These are phyloP conservation scores for Bombus picipes DNA, from an alignment of 1,140 invertebrate genomes.

Conservation along the genomic window DNA sequence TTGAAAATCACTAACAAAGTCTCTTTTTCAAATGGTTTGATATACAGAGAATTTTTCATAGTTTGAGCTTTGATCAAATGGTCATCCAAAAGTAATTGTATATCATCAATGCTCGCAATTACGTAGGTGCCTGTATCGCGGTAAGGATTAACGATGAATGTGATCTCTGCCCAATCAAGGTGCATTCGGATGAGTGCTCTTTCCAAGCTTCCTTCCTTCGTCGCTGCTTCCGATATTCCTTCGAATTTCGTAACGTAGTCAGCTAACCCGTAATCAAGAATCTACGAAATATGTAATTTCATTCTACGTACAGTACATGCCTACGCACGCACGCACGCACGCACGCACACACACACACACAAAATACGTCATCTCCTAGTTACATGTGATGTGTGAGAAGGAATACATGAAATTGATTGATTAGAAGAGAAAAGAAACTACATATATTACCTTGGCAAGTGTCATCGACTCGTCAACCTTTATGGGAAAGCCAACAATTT, in stretches of 20 bases:
- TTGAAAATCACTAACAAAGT: conserved; percentile 85
- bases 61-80: conserved; percentile 98
- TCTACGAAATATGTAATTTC: conserved; percentile 69
- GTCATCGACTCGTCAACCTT: conserved; percentile 92
- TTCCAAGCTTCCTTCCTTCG: conserved; percentile 97
- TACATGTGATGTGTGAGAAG: too few relatives aligned
- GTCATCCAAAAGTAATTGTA: conserved; percentile 97
- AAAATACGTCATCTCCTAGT: too few relatives aligned
- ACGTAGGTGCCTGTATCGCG: conserved; percentile 96
- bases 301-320: neutral
- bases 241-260: conserved; percentile 97
- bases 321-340: neutral
- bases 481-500: conserved; percentile 97
- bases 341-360: rapidly evolving
- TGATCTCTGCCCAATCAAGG: conserved; percentile 94
- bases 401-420: too few relatives aligned
- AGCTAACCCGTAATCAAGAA: conserved; percentile 96
- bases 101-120: conserved; percentile 95
- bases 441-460: conserved; percentile 86
- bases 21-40: conserved; percentile 95
- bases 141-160: conserved; percentile 90
- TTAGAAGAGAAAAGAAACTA: neutral
- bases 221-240: conserved; percentile 95
- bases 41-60: conserved; percentile 98
- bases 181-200: conserved; percentile 95